phyloP scores from a whole-genome alignment of 2,888 invertebrate genomes.

The Ornithoptera priamus region DNA sequence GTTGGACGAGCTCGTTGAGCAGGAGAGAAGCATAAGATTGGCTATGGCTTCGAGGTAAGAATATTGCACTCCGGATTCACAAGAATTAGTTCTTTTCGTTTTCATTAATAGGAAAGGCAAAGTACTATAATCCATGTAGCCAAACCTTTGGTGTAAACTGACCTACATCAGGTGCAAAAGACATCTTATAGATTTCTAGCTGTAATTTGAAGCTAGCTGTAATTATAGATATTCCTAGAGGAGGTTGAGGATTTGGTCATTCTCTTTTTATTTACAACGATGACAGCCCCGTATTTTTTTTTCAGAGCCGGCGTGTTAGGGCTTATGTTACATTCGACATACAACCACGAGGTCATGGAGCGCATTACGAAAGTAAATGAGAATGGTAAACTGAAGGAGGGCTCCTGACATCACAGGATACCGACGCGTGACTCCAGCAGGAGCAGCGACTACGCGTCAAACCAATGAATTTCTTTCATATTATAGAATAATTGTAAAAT shows the following conservation, averaged over 20 bases:
- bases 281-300: background rate
- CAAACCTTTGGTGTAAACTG: no score
- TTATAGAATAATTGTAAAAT: slow-evolving; percentile 4
- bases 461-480: background rate
- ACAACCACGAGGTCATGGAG: slow-evolving; percentile 95
- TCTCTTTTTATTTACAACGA: background rate
- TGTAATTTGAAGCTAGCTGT: no score
- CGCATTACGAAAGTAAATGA: slow-evolving; percentile 68
- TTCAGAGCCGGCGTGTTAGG: slow-evolving; percentile 93
- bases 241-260: no score
- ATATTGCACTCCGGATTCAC: no score
- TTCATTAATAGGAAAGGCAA: no score
- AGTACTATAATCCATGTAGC: no score
- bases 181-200: no score
- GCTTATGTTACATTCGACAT: slow-evolving; percentile 97
- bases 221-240: no score
- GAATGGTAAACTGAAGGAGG: slow-evolving; percentile 64
- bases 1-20: slow-evolving; percentile 95
- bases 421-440: slow-evolving; percentile 11
- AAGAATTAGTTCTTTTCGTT: no score
- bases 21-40: slow-evolving; percentile 91
- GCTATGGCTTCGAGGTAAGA: slow-evolving; percentile 79
- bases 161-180: no score
- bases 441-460: slow-evolving; percentile 6
- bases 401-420: slow-evolving; percentile 52